Evolutionary conservation across 1,140 invertebrate species (phyloP), one percentile per base, ranked within the genome.

Genomic region (Gryllus bimaculatus): DNA sequence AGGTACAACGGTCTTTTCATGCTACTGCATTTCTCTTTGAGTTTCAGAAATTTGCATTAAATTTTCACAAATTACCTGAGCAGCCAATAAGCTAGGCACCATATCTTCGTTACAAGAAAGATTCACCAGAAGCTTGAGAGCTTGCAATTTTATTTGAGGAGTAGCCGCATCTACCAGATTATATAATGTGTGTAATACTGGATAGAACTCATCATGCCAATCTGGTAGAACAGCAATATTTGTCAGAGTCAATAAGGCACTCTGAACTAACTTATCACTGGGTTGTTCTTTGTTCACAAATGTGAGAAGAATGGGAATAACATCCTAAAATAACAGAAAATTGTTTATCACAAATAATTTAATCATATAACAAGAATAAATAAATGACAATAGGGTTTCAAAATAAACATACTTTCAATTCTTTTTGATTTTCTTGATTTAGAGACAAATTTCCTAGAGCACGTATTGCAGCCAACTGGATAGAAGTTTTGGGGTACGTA

Each of bases 71-170:
- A 66, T 78, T 84, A 91, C 91, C 88, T 91, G 89, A 78, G 90
- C 90, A 80, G 90, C 90, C 75, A 92, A 83, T 47, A 92, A 84
- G 81, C 88, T 87, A 18, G 90, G 90, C 20, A 92, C 87, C 86
- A 91, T 88, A 78, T 90, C 88, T 81, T 88, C 85, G 84, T 91
- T 91, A 81, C 88, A 90, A 7, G 90, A 90, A 7, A 92, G 84
- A 84, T 92, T 92, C 74, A 91, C 90, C n/a, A 92, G 85, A 47
- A 92, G 83, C 82, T 90, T 89, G 0, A 91, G 83, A 15, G 89
- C 86, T 82, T 92, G 90, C 15, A 91, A 83, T 81, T 88, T 85
- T 48, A 88, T 82, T 73, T 85, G 83, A 47, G 83, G 82, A 79
- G 82, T 84, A 5, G 80, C 82, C 77, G 82, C 83, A 79, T 88